Conservation (phyloP, 1,140 invertebrate genomes). For the Eurosta solidaginis region DNA sequence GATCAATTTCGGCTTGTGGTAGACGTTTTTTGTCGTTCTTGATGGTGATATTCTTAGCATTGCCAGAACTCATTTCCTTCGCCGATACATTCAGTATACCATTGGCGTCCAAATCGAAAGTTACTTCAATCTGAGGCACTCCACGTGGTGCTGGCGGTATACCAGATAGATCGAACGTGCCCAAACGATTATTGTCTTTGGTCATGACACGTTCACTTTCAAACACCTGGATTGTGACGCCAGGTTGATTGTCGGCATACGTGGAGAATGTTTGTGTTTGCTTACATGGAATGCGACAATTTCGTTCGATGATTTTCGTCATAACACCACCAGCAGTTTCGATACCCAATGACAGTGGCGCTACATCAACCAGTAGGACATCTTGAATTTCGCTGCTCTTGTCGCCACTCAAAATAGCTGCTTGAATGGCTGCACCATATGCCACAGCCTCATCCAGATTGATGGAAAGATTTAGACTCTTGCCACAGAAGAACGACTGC, state of each 20-base stretch:
- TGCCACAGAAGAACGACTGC: conserved; percentile 68
- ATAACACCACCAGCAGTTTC: conserved; percentile 68
- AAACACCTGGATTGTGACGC: conserved; percentile 71
- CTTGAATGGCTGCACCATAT: conserved; percentile 75
- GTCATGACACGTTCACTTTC: conserved; percentile 75
- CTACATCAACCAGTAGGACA: conserved; percentile 65
- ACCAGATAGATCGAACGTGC: conserved; percentile 77
- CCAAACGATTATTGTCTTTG: conserved; percentile 76
- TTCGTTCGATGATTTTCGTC: conserved; percentile 70
- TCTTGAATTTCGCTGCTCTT: conserved; percentile 62
- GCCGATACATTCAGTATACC: conserved; percentile 70
- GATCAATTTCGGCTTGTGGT: conserved; percentile 80
- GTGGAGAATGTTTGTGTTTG: conserved; percentile 71
- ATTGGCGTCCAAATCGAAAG: conserved; percentile 67
- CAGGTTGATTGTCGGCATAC: conserved; percentile 74
- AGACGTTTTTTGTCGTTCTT: conserved; percentile 84
- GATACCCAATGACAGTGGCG: conserved; percentile 66
- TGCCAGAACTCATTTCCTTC: conserved; percentile 64
- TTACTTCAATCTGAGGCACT: conserved; percentile 76
- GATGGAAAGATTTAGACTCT: conserved; percentile 70
- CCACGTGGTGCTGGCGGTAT: conserved; percentile 82
- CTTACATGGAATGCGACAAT: conserved; percentile 69
- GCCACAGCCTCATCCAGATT: conserved; percentile 80
- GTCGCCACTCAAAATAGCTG: conserved; percentile 74
- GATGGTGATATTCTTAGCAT: conserved; percentile 77